phyloP scores from a whole-genome alignment of 2,797 vertebrate species.

The Halcyon leucocephala region DNA sequence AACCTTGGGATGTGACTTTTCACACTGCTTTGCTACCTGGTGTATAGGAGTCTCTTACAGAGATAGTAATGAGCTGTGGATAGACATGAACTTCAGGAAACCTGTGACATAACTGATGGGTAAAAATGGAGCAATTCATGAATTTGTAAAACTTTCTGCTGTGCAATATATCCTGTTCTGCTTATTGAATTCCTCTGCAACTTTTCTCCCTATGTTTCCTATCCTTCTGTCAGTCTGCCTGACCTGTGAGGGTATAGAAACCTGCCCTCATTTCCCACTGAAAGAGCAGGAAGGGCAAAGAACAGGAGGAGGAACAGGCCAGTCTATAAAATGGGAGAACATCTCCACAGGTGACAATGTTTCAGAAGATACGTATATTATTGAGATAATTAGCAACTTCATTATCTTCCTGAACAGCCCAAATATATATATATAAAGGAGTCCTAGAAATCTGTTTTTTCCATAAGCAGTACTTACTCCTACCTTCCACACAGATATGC shows the following conservation, averaged over 20 bases:
- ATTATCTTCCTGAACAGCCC: background rate
- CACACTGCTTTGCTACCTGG: background rate
- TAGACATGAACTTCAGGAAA: background rate
- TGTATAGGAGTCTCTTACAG: background rate
- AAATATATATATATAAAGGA: background rate
- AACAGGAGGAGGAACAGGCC: background rate
- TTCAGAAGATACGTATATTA: background rate
- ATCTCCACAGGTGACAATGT: background rate
- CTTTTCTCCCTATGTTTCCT: background rate
- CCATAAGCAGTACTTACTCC: background rate
- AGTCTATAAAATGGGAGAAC: background rate
- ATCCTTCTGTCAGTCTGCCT: background rate
- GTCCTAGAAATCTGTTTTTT: background rate
- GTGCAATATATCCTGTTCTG: background rate
- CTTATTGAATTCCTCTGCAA: background rate
- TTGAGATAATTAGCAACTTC: background rate
- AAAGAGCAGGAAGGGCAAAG: background rate
- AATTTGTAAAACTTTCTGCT: background rate
- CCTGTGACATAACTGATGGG: background rate
- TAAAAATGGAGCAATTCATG: background rate
- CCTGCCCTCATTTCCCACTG: background rate
- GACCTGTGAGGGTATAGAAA: background rate
- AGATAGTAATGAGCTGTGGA: background rate
- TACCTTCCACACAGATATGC: background rate
- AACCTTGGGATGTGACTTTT: background rate